Evolutionary conservation across 2,888 invertebrate species (phyloP), one percentile per base, ranked within the genome.

Genomic region (Clivina fossor): DNA sequence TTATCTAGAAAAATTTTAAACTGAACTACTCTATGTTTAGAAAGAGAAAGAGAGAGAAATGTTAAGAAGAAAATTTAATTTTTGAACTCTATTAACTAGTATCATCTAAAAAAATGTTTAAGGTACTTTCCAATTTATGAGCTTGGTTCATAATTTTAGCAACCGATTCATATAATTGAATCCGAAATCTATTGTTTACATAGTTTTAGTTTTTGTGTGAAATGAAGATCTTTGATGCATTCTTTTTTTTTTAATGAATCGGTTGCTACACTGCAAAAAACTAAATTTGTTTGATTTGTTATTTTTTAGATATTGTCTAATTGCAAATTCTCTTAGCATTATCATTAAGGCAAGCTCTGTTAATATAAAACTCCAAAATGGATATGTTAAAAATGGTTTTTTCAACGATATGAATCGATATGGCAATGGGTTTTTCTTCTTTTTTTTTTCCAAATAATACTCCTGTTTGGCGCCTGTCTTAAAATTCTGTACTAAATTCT

Each of bases 301-400:
- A 38, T 38, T 40, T 44, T 32, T 26, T 44, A 33, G 26, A 53
- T 53, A 53, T 53, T 53, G 53, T 53, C 53, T 53, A 53, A 44
- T 40, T 44, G 53, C 53, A 38, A 32, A 44, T 35, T 37, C 43
- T 53, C 53, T 53, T 53, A 53, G 53, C 53, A 53, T 28, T 53
- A 53, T 53, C 53, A 20, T 22, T 53, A 53, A 53, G 53, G 53
- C 53, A 53, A 53, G 53, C 53, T 53, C 35, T 51, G 53, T 19
- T 40, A 19, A 43, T 43, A 53, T 44, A 53, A 53, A 53, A 44
- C 28, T 33, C 35, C 19, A 53, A 53, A 44, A 53, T 53, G 37
- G 44, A 44, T 53, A 53, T 53, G 37, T 53, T 53, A 43, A 53
- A 53, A 53, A n/a, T n/a, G n/a, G n/a, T n/a, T 18, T 26, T 38